Evolutionary conservation across 2,113 vertebrate species (phyloP).

Genomic region (Strix aluco): DNA sequence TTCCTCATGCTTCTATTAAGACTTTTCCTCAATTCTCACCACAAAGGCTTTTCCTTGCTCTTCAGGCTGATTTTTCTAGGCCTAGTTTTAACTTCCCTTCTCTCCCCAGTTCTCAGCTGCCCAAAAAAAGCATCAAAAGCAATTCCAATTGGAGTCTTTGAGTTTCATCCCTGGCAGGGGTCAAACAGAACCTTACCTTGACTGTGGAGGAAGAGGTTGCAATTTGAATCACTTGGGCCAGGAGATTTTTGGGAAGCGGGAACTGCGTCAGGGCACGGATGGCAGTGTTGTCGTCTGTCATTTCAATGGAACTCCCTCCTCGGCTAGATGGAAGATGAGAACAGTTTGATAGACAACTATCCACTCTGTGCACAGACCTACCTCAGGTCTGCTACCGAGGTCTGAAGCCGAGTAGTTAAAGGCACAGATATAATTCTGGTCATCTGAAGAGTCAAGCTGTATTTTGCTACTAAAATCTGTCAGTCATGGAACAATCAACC

Average conservation of each 20-base stretch:
- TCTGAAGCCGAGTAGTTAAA: not conserved
- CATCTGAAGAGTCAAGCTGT: not conserved
- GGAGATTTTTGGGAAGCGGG: slow-evolving; percentile 87
- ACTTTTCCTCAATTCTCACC: not conserved
- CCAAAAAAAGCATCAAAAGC: not conserved
- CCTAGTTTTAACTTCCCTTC: not conserved
- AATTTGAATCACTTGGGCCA: slow-evolving; percentile 86
- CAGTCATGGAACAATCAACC: not conserved
- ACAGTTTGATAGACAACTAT: not conserved
- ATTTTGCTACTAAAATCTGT: not conserved
- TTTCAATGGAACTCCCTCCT: slow-evolving; percentile 71
- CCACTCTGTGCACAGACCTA: not conserved
- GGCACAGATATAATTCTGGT: not conserved
- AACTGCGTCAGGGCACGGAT: slow-evolving; percentile 85
- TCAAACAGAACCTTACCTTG: slow-evolving; percentile 73
- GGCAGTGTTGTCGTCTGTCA: slow-evolving; percentile 72
- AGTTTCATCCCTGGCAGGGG: not conserved
- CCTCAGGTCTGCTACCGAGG: not conserved
- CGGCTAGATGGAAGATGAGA: not conserved
- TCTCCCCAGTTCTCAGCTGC: not conserved
- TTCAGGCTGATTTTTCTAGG: not conserved
- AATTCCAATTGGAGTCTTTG: not conserved
- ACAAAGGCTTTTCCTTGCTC: not conserved
- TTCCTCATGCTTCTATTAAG: not conserved
- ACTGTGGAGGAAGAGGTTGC: slow-evolving; percentile 83